Base-by-base conservation (phyloP, 2,888 invertebrate genomes). In the Cremastinae sp. region DNA sequence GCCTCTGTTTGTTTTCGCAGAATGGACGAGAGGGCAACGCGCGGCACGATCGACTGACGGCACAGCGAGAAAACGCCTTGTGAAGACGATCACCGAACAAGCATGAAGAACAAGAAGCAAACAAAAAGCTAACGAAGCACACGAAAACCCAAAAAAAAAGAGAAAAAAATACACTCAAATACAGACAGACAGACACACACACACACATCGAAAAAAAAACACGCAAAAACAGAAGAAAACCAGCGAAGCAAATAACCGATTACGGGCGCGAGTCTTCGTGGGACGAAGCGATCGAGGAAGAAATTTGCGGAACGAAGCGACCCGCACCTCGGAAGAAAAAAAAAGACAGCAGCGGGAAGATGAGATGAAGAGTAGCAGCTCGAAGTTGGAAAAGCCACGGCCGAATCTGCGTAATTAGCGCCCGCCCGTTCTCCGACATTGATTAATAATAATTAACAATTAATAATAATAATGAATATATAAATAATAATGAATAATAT, bases 11-110 rank as follows among this genome's bases (percentile, higher is more conserved):
- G n/a, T 61, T 56, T 71, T 78, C 64, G 47, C 79, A 89, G 89
- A 86, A 89, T 88, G 89, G 88, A 89, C 87, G 89, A 89, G 88
- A 84, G 86, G 89, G 89, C 87, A 87, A 85, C 87, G 84, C 85
- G 87, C 86, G 86, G 82, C 85, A 86, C 81, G 86, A 87, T 88
- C 84, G 86, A 88, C 84, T 89, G 85, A 88, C 85, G 87, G 85
- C 85, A 86, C 85, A 86, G 86, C 83, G 82, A 82, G 82, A 84
- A 84, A 83, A 82, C 68, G 82, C 81, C 81, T 83, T 80, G 82
- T 76, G 71, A 74, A 69, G 69, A 8, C 22, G 28, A 53, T 34
- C 4, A 61, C 8, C 28, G 16, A 45, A 16, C 10, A 47, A 47
- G 47, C 16, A 51, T 7, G 34, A 8, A 54, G 45, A 61, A 74